phyloP scores from a whole-genome alignment of 2,113 vertebrate species.

The Astur gentilis region DNA sequence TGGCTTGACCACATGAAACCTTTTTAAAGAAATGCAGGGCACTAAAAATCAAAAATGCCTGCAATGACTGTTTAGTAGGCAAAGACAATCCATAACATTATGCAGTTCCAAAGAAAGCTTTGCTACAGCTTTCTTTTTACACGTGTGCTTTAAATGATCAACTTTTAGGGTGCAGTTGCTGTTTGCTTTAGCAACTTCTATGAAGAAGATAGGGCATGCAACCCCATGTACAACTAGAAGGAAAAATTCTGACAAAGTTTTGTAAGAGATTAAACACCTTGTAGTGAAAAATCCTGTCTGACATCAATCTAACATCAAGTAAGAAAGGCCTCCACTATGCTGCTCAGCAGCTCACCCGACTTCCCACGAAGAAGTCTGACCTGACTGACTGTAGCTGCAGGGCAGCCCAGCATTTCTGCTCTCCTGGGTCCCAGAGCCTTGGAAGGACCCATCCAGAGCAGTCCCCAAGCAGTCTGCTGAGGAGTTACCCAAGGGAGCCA shows the following conservation, averaged over 20 bases:
- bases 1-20: conserved; percentile 29
- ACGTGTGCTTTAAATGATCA: conserved; percentile 37
- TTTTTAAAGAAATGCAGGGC: conserved; percentile 36
- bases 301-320: neutral
- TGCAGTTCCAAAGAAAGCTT: conserved; percentile 12
- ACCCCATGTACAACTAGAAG: neutral
- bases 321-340: neutral
- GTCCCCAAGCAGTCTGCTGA: neutral
- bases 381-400: neutral
- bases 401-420: neutral
- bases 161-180: neutral
- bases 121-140: neutral
- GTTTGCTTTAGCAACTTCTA: conserved; percentile 14
- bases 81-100: conserved; percentile 28
- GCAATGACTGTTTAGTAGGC: conserved; percentile 11
- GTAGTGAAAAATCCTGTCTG: neutral
- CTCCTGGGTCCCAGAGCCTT: neutral
- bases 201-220: neutral
- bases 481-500: neutral
- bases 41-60: conserved; percentile 50
- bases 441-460: neutral
- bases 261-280: neutral
- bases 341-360: neutral
- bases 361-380: neutral
- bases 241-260: neutral